Evolutionary conservation across 2,797 vertebrate genomes (phyloP).

Genomic region (Sternarchorhynchus goeldii): DNA sequence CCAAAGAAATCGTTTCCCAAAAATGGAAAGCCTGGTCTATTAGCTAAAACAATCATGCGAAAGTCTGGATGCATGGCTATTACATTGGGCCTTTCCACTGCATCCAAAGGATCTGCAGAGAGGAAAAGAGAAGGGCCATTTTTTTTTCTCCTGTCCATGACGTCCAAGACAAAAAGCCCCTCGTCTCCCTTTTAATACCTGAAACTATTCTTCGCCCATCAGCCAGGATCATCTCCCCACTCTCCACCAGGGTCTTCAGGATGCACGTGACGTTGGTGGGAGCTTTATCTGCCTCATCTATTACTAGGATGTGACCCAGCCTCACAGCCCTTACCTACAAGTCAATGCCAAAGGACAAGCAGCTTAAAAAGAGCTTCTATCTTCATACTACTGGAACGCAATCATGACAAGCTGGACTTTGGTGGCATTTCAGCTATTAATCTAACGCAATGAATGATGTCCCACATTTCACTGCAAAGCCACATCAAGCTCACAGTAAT

Average conservation of each 20-base stretch:
- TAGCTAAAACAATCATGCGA: slow-evolving; percentile 95
- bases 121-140: neutral
- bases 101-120: slow-evolving; percentile 76
- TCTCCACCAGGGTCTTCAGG: slow-evolving; percentile 97
- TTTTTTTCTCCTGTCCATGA: neutral
- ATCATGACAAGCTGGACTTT: neutral
- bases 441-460: slow-evolving; percentile 13
- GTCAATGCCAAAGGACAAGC: slow-evolving; percentile 39
- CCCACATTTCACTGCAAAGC: slow-evolving; percentile 26
- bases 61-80: slow-evolving; percentile 94
- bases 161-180: neutral
- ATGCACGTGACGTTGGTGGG: slow-evolving; percentile 98
- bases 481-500: slow-evolving; percentile 4
- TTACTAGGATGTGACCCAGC: slow-evolving; percentile 88
- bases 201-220: slow-evolving; percentile 91
- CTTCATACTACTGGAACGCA: slow-evolving; percentile 15
- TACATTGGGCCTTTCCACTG: slow-evolving; percentile 76
- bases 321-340: slow-evolving; percentile 93
- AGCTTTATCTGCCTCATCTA: slow-evolving; percentile 97
- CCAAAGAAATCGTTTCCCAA: slow-evolving; percentile 98
- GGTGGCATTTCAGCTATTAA: slow-evolving; percentile 21
- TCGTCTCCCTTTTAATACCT: slow-evolving; percentile 72
- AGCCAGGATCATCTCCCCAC: slow-evolving; percentile 95
- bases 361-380: slow-evolving; percentile 24
- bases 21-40: slow-evolving; percentile 97